phyloP scores from a whole-genome alignment of 2,797 vertebrate genomes.

The Geotrypetes seraphini region DNA sequence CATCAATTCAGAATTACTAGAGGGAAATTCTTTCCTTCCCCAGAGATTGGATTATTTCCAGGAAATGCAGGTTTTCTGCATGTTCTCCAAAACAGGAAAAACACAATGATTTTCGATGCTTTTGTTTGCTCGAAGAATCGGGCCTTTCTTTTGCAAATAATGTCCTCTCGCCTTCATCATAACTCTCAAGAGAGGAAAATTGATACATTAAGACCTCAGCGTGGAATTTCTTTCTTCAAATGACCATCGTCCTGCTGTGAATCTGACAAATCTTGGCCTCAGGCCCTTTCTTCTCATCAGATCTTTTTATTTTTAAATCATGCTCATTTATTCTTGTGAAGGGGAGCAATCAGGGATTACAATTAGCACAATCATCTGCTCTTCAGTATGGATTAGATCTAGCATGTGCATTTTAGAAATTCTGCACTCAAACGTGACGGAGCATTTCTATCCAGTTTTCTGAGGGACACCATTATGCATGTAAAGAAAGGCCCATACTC shows the following conservation, averaged over 20 bases:
- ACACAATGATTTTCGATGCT: too few relatives aligned
- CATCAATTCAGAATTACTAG: too few relatives aligned
- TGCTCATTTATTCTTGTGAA: slow-evolving; percentile 4
- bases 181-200: background rate
- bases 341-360: slow-evolving; percentile 7
- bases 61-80: too few relatives aligned
- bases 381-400: background rate
- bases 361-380: slow-evolving; percentile 6
- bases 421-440: too few relatives aligned
- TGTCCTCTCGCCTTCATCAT: too few relatives aligned
- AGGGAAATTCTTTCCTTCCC: too few relatives aligned
- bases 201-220: slow-evolving; percentile 15
- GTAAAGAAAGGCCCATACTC: too few relatives aligned
- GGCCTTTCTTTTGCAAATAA: background rate
- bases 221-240: slow-evolving; percentile 1
- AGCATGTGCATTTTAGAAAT: too few relatives aligned
- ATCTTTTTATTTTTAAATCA: slow-evolving; percentile 1
- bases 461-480: too few relatives aligned
- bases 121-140: background rate
- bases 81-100: too few relatives aligned
- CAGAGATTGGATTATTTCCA: too few relatives aligned
- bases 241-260: slow-evolving; percentile 6
- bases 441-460: too few relatives aligned
- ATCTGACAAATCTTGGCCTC: slow-evolving; percentile 12
- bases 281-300: slow-evolving; percentile 9